phyloP scores from a whole-genome alignment of 53 echinoderm and acorn worm species.

The Arbacia lixula region DNA sequence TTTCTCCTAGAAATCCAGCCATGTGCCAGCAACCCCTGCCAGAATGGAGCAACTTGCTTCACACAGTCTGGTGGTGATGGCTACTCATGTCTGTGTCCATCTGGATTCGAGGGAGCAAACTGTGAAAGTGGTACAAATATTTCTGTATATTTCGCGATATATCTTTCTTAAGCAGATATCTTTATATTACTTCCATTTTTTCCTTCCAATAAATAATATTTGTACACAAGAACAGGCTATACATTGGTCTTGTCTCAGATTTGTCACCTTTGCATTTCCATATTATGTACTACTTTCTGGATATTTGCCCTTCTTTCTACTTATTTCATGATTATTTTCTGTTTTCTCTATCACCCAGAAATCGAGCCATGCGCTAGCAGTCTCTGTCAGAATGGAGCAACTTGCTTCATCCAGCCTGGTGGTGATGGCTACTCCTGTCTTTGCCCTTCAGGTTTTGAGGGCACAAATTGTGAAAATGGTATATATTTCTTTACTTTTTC shows the following conservation, averaged over 20 bases:
- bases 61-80: background rate
- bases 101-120: slow-evolving; percentile 57
- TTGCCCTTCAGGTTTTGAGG: slow-evolving; percentile 70
- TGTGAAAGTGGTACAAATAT: slow-evolving; percentile 61
- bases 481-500: background rate
- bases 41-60: slow-evolving; percentile 63
- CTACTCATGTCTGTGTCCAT: slow-evolving; percentile 46
- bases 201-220: too few species aligned
- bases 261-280: too few species aligned
- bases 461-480: slow-evolving; percentile 69
- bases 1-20: slow-evolving; percentile 47
- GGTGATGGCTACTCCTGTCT: slow-evolving; percentile 59
- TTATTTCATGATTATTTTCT: too few species aligned
- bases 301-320: too few species aligned
- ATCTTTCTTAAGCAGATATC: too few species aligned
- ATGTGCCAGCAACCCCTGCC: slow-evolving; percentile 70
- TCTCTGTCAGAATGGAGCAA: slow-evolving; percentile 85
- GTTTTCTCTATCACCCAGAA: too few species aligned
- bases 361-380: slow-evolving; percentile 76
- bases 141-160: too few species aligned
- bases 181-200: too few species aligned
- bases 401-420: slow-evolving; percentile 66
- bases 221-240: too few species aligned
- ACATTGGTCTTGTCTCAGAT: too few species aligned
- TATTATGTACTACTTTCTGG: too few species aligned